Base-by-base conservation (phyloP, 2,888 invertebrate species). In the Rugalucina vietnamica region DNA sequence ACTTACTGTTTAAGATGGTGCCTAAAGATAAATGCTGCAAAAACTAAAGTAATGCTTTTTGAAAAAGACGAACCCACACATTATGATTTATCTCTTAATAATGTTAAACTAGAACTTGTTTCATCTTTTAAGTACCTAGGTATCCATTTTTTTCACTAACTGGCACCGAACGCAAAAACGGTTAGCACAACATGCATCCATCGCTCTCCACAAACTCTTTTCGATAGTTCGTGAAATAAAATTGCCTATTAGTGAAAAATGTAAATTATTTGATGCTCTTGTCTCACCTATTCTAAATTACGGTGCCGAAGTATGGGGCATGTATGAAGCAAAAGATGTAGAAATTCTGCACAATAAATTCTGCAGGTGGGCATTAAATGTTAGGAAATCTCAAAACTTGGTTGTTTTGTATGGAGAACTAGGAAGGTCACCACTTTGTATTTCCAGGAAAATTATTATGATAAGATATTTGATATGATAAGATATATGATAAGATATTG, bases 141-240 rank as follows among this genome's bases (percentile, higher is more conserved):
- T 18, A 21, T 54, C 3, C 10, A 54, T n/a, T 54, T 54, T n/a
- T 21, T 54, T 54, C 54, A 54, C 14, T n/a, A 70, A 36, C 21
- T 70, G 70, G 70, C 37, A 70, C 21, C 34, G 70, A 70, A 70
- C 70, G 36, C 70, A 70, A 70, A 70, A 70, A 36, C 36, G 70
- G 21, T 36, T 70, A 36, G 70, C 70, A 2, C 36, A 70, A 36
- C 70, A 70, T 36, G 70, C 70, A 4, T 70, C 70, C 21, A 70
- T 36, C 4, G 70, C 37, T 27, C 34, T 70, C 36, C 37, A 70
- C n/a, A 70, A n/a, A 70, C 24, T 70, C 21, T 70, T 70, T 36
- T 36, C 34, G 1, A 29, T 70, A n/a, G 34, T 70, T 18, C 4
- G 24, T 70, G 8, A 36, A 21, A 36, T 36, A 18, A 37, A 70